Evolutionary conservation across 2,888 invertebrate species (phyloP).

Genomic region (Himalopsyche japonica): DNA sequence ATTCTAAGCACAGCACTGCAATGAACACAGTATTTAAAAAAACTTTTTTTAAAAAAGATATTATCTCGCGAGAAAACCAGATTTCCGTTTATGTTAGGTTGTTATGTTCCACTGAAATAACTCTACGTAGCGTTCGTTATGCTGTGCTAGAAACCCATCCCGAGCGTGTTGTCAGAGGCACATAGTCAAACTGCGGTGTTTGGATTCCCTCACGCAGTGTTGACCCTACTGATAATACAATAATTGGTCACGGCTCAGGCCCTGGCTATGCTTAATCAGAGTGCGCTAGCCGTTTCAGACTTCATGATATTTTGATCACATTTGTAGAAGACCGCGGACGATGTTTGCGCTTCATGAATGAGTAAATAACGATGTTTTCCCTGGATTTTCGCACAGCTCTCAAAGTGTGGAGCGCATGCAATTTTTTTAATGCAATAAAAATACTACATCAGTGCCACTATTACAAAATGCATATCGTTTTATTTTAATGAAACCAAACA

Average conservation of each 20-base stretch:
- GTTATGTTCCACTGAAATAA: not conserved
- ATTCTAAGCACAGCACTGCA: not conserved
- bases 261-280: not conserved
- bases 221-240: slow-evolving; percentile 36
- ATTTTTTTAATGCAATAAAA: too few relatives aligned
- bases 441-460: too few relatives aligned
- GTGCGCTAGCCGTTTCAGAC: not conserved
- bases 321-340: slow-evolving; percentile 7
- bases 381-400: not conserved
- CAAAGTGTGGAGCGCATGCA: not conserved
- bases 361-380: slow-evolving; percentile 14
- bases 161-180: not conserved
- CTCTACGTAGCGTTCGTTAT: too few relatives aligned
- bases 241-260: slow-evolving; percentile 17
- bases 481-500: too few relatives aligned
- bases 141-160: not conserved
- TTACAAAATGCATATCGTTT: too few relatives aligned
- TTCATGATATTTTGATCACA: slow-evolving; percentile 25
- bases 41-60: not conserved
- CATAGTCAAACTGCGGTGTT: slow-evolving; percentile 1
- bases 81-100: not conserved
- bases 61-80: not conserved
- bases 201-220: slow-evolving; percentile 8
- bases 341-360: slow-evolving; percentile 15
- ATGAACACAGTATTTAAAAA: not conserved